Percentiles rank a stretch among this genome's conserved stretches.
Evolutionary conservation across 2,113 vertebrate species (phyloP).

Genomic region (Strix uralensis): DNA sequence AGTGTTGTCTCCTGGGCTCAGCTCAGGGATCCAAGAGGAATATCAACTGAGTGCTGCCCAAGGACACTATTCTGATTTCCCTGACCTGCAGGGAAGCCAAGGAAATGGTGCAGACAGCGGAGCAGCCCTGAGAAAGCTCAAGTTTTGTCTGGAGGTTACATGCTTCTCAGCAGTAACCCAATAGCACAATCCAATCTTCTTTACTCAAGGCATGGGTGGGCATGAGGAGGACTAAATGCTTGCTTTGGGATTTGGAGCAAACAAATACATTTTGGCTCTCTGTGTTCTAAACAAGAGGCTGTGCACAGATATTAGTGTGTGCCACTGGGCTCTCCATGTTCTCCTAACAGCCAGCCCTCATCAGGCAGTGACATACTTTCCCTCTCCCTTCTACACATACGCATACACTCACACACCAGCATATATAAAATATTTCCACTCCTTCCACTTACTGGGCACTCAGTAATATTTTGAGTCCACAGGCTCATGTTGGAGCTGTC

Average conservation of each 20-base stretch:
- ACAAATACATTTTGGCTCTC: not conserved
- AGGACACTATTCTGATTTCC: not conserved
- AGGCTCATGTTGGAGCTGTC: slow-evolving; percentile 98
- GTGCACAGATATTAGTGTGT: not conserved
- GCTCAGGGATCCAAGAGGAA: not conserved
- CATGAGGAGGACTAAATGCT: not conserved
- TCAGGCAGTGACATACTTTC: not conserved
- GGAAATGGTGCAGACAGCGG: not conserved
- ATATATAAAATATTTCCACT: not conserved
- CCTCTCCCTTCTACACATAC: not conserved
- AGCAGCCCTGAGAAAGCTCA: not conserved
- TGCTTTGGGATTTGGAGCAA: not conserved
- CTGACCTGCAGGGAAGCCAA: not conserved
- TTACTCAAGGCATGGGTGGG: not conserved
- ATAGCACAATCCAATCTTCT: not conserved
- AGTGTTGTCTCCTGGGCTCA: not conserved
- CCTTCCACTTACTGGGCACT: slow-evolving; percentile 87
- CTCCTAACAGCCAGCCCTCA: not conserved
- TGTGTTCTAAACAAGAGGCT: not conserved
- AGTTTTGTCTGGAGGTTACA: not conserved
- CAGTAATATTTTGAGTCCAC: slow-evolving; percentile 96
- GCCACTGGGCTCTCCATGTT: not conserved
- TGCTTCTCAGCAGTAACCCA: not conserved
- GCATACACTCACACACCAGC: not conserved
- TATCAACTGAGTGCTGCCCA: not conserved